Evolutionary conservation across 1,140 invertebrate genomes (phyloP), one percentile per base, ranked within the genome.

Genomic region (Cotesia vestalis): DNA sequence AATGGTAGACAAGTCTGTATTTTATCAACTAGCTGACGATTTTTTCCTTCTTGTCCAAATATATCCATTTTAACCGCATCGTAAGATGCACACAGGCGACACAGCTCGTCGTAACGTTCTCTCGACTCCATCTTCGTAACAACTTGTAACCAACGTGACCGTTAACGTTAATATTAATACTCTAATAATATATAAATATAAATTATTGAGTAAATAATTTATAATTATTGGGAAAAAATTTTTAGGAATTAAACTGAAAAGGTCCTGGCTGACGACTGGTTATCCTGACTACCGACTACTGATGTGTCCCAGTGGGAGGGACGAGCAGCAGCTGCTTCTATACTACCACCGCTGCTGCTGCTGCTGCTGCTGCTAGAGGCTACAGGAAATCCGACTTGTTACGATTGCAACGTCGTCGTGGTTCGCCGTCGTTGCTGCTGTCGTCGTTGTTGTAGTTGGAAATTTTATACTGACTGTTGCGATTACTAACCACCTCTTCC

Each of bases 11-110:
- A 88, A 38, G 84, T 84, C 67, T 87, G 83, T 69, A 89, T 89
- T 75, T 89, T 89, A 73, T 87, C 83, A 53, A 85, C 81, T 59
- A 89, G 83, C 66, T 88, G 86, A 66, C 87, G 85, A 75, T 85
- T 84, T 66, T 80, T 84, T 38, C 87, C 88, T 59, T 88, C 86
- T 74, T 87, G 81, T 38, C 86, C 84, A 77, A 88, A 89, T 66
- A 89, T 85, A 75, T 88, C 81, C 83, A 89, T 86, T 80, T 87
- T 87, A 69, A 86, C 84, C 64, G 85, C 84, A 73, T 88, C 86
- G 78, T 87, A 86, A 34, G 84, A 85, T 70, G 87, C 88, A 78
- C 88, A 89, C 52, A 89, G 81, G 71, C 88, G 83, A 80, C 88
- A 89, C 2, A 89, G 80, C 71, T 88, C 86, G 55, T 86, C 77